Evolutionary conservation across 2,113 vertebrate genomes (phyloP).

Genomic region (Oncorhynchus kisutch): DNA sequence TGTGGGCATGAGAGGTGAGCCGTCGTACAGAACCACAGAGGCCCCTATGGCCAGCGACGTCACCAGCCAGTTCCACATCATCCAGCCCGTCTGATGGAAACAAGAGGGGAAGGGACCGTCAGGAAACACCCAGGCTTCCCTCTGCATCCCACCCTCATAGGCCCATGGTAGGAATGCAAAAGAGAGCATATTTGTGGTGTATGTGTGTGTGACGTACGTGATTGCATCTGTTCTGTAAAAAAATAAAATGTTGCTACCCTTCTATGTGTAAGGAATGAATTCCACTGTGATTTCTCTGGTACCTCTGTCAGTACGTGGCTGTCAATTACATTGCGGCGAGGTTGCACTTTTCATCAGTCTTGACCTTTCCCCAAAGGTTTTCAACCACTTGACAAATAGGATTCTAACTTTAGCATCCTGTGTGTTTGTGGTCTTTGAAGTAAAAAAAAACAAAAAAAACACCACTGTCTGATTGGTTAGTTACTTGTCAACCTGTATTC

Average conservation of each 20-base stretch:
- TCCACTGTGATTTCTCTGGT: no score
- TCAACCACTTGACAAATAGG: background rate
- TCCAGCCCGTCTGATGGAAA: constrained; percentile 87
- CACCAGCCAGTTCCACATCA: constrained; percentile 99
- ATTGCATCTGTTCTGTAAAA: no score
- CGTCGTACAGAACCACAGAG: constrained; percentile 91
- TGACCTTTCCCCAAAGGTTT: no score
- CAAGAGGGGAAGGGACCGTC: background rate
- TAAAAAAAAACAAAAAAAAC: no score
- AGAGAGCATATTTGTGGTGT: no score
- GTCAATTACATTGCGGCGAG: no score
- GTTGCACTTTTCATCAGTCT: no score
- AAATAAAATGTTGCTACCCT: no score
- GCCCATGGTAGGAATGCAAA: background rate
- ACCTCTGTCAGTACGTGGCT: no score
- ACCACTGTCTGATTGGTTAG: background rate
- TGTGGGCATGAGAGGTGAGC: constrained; percentile 89
- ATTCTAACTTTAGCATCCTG: background rate
- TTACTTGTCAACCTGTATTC: background rate
- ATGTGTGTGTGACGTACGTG: no score
- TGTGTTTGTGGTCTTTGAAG: background rate
- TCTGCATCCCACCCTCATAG: background rate
- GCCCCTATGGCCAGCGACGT: constrained; percentile 87
- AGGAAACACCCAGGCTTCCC: background rate
- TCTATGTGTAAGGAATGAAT: no score